Base-by-base conservation (phyloP, 2,113 vertebrate species). In the Spermophilus dauricus region DNA sequence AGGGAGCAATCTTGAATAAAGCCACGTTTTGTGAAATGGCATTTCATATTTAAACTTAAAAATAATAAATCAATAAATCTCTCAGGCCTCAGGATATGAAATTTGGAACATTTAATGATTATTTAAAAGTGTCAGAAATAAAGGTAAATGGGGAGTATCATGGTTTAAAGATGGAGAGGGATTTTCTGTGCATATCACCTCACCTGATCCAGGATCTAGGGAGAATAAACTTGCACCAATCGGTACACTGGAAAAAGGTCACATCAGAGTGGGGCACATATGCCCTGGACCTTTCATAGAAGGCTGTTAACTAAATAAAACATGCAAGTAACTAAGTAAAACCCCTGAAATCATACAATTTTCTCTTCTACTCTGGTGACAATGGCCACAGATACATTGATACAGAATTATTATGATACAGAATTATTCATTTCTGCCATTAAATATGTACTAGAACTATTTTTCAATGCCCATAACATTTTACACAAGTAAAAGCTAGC, bases 1-100 rank as follows among this genome's bases (percentile, higher is more conserved):
- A 58, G 56, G 56, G 1, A 58, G 76, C 28, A 86, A 51, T 8
- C 34, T 70, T 51, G 51, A 86, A 92, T 91, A 93, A 93, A 93
- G 65, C 61, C 58, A 65, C 26, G 34, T 56, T 88, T 81, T 77
- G 45, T 72, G 42, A 86, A 94, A 85, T 91, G 72, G 17, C 63
- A 81, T 42, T 69, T 89, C 75, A 86, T 97, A 90, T 96, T 92
- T 88, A 94, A 87, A 76, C 70, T 83, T 92, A 45, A 89, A 69
- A 86, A 61, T 26, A 72, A 91, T 89, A 82, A 76, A 61, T 37
- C 58, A 75, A 48, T 67, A 81, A 77, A 73, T 91, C 51, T 89
- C 69, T 91, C 42, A 69, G 87, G 42, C 77, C 61, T 75, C 22
- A 16, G 76, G 58, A 78, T 89, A 48, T 75, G 48, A 91, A 86